Evolutionary conservation across 1,140 invertebrate species (phyloP).

Genomic region (Maconellicoccus hirsutus): DNA sequence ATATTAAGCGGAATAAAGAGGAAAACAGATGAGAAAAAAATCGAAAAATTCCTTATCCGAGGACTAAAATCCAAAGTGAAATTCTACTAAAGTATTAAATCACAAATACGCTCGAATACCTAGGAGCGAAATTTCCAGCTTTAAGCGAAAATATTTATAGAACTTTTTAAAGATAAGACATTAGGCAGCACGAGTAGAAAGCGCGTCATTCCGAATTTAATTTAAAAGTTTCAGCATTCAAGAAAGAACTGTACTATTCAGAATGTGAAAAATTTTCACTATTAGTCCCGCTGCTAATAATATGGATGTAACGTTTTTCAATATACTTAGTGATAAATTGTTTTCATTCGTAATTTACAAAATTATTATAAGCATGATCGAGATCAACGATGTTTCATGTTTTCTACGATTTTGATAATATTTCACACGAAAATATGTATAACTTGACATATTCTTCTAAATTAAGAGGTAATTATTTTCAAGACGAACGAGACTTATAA

Average conservation of each 20-base stretch:
- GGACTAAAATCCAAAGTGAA: neutral
- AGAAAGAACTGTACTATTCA: neutral
- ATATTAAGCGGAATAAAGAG: too few relatives aligned
- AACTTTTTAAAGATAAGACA: constrained; percentile 9
- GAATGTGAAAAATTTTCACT: neutral
- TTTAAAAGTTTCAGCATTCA: neutral
- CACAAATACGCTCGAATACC: neutral
- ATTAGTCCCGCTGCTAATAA: neutral
- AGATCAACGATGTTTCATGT: too few relatives aligned
- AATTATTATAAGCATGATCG: too few relatives aligned
- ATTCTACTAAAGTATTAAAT: neutral
- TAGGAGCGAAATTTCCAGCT: neutral
- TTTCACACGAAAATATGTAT: too few relatives aligned
- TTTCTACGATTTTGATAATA: too few relatives aligned
- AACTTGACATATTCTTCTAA: too few relatives aligned
- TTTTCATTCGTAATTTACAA: neutral
- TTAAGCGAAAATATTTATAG: constrained; percentile 5
- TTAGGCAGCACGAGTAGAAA: neutral
- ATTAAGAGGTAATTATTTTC: too few relatives aligned
- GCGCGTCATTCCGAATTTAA: constrained; percentile 7
- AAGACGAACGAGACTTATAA: too few relatives aligned
- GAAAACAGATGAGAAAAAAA: neutral
- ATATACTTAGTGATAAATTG: neutral
- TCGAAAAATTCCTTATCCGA: neutral
- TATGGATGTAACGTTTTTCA: neutral